Conservation (phyloP, 2,888 invertebrate species). For the Hartigia nigra region DNA sequence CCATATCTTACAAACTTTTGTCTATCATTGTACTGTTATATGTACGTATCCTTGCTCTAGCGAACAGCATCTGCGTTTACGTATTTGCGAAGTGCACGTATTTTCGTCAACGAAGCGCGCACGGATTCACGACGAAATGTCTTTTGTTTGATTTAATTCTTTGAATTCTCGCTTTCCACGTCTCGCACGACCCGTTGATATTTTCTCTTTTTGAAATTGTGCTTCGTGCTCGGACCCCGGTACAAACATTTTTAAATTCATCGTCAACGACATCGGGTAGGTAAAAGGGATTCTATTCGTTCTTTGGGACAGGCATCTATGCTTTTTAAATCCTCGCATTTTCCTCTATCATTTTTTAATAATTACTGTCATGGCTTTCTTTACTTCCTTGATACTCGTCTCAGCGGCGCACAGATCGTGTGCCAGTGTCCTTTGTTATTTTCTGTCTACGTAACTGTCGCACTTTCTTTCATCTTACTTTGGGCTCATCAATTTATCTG, state of each 20-base stretch:
- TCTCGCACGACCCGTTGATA: conserved; percentile 3
- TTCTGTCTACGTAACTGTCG: neutral
- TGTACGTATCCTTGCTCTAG: conserved; percentile 50
- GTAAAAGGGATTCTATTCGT: neutral
- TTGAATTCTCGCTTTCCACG: conserved; percentile 9
- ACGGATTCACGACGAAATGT: neutral
- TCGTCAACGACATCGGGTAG: conserved; percentile 12
- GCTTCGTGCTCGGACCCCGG: conserved; percentile 6
- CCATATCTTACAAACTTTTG: conserved; percentile 54
- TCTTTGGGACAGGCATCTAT: neutral
- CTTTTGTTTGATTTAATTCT: conserved; percentile 9
- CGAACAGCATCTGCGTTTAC: conserved; percentile 22
- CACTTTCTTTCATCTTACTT: neutral
- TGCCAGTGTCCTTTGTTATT: neutral
- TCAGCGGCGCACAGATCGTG: neutral
- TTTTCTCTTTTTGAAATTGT: conserved; percentile 10
- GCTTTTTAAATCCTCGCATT: conserved; percentile 18
- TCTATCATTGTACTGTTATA: conserved; percentile 54
- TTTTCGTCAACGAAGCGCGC: neutral
- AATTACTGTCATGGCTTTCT: neutral
- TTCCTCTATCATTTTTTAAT: neutral
- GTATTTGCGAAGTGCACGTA: neutral
- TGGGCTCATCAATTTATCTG: neutral
- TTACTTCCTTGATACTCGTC: neutral
- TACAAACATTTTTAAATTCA: conserved; percentile 8